Evolutionary conservation across 1,140 invertebrate genomes (phyloP), one percentile per base, ranked within the genome.

Genomic region (Calosoma granatense): DNA sequence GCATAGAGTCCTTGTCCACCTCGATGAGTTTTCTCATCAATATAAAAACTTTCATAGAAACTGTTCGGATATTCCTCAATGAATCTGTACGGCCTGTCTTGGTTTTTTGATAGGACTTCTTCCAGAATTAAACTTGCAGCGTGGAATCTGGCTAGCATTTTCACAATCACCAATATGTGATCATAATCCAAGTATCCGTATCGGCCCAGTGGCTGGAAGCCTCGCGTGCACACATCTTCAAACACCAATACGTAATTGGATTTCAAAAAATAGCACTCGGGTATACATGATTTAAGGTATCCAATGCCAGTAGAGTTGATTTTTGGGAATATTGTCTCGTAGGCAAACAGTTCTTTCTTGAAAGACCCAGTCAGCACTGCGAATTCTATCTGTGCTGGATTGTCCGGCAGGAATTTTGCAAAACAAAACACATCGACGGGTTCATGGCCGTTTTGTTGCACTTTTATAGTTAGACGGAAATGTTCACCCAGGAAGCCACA

Each of bases 71-170:
- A 62, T 15, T 59, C 43, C 21, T 64, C 58, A 20, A 52, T 22
- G 1, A 60, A 20, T 23, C 56, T 17, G 17, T 55, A 56, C 2
- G 19, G 51, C 22, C 30, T 56, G 2, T 39, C 55, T n/a, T n/a
- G 41, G 36, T 56, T 23, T 21, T 54, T 26, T 1, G 56, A 56
- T 26, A 53, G 41, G 36, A 56, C 58, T 57, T 60, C 61, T 47
- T 62, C 63, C 20, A 60, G 59, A 4, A 62, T 20, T 11, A 62
- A 51, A 6, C 56, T 57, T 36, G 53, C 51, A 9, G 63, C 61
- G 22, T 64, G 63, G 20, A 63, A 59, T 54, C 61, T 63, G 1
- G 63, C 63, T 26, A 64, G 17, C 26, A 53, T 47, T 53, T 59
- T 55, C 20, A 64, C 15, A 36, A 56, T 51, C 11, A 62, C 14